phyloP scores from a whole-genome alignment of 2,888 invertebrate species.

The Diarsia mendica region DNA sequence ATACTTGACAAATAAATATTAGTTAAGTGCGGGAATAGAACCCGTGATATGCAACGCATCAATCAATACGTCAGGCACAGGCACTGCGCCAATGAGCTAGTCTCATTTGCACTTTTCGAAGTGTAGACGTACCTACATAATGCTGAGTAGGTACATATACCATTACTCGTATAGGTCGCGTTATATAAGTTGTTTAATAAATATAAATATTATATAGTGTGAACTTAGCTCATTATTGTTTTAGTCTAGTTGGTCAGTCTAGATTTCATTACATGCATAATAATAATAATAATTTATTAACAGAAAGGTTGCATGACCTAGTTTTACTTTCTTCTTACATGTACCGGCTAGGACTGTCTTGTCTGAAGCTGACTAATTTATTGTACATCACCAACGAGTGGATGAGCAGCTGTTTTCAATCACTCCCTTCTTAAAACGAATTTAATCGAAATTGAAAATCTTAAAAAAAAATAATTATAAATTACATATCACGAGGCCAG shows the following conservation, averaged over 20 bases:
- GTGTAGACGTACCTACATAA: not conserved
- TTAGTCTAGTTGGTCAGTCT: not conserved
- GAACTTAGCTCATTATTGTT: not conserved
- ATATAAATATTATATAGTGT: not conserved
- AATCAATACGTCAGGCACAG: not conserved
- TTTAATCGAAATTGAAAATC: no score
- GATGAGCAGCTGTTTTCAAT: no score
- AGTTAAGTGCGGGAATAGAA: not conserved
- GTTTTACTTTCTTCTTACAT: not conserved
- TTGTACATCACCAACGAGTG: no score
- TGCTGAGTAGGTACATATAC: no score
- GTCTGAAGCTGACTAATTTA: no score
- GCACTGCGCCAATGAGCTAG: not conserved
- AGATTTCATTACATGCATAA: not conserved
- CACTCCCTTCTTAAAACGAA: no score
- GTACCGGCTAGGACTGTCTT: not conserved
- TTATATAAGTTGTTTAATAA: constrained; percentile 23
- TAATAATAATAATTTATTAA: no score
- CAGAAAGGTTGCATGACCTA: no score
- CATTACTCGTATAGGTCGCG: not conserved
- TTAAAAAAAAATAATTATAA: no score
- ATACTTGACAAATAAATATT: not conserved
- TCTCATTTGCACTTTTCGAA: not conserved
- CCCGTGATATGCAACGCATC: not conserved
- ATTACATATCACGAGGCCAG: no score